phyloP scores from a whole-genome alignment of 2,797 vertebrate genomes.

The Galagoides demidoff region DNA sequence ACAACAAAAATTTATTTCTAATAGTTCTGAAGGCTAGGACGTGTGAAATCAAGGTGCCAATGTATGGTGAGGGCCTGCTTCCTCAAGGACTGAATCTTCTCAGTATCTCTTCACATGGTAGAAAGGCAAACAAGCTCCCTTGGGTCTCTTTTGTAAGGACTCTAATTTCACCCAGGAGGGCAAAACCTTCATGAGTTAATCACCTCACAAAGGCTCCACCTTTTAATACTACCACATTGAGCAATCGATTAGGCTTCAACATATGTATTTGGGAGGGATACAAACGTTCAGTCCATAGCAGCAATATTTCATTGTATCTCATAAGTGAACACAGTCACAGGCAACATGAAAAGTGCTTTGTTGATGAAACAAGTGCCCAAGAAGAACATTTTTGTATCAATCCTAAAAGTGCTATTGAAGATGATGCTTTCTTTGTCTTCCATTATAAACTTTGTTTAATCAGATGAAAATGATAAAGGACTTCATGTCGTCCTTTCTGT shows the following conservation, averaged over 20 bases:
- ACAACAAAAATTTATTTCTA: not conserved
- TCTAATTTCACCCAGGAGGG: not conserved
- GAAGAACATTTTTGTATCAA: not conserved
- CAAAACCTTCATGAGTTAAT: not conserved
- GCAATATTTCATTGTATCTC: slow-evolving; percentile 26
- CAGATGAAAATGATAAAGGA: slow-evolving; percentile 34
- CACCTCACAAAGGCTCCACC: not conserved
- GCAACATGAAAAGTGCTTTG: not conserved
- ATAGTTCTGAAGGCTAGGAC: not conserved
- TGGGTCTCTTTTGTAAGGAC: not conserved
- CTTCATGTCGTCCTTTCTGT: slow-evolving; percentile 43
- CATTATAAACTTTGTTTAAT: slow-evolving; percentile 44
- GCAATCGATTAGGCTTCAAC: not conserved
- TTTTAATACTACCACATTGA: not conserved
- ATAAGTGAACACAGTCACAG: slow-evolving; percentile 31
- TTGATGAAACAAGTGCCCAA: not conserved
- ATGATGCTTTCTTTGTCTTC: slow-evolving; percentile 16
- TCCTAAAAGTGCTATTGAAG: not conserved
- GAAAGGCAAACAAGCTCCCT: not conserved
- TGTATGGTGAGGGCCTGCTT: not conserved
- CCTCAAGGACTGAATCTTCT: not conserved
- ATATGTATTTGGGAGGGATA: not conserved
- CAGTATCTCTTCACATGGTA: not conserved
- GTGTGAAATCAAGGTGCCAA: not conserved
- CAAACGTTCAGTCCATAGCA: not conserved